These are phyloP conservation scores for Lepidonotus clava DNA, from an alignment of 2,888 invertebrate species.

Conservation along the genomic window DNA sequence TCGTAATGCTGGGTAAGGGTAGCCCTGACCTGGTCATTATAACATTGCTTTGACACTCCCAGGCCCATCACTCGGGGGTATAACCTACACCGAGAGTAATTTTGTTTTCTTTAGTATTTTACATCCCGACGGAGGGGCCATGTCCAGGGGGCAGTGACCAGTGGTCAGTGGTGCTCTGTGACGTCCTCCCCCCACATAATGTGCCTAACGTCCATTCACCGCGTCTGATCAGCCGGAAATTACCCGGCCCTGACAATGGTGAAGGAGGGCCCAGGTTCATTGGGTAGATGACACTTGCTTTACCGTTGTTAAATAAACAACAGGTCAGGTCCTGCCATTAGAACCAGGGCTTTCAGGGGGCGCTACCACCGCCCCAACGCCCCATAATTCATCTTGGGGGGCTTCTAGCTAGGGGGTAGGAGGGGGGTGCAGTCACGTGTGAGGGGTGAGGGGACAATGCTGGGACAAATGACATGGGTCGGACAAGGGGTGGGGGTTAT, in stretches of 20 bases:
- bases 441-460: no score
- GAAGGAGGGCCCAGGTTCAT: background rate
- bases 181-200: background rate
- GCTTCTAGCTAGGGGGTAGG: no score
- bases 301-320: slow-evolving; percentile 28
- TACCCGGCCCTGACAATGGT: background rate
- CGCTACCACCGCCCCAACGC: background rate
- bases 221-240: background rate
- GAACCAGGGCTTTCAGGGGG: background rate
- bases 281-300: slow-evolving; percentile 17
- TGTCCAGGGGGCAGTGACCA: background rate
- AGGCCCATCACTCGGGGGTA: no score
- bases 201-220: background rate
- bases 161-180: background rate
- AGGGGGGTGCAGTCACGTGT: no score
- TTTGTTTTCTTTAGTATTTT: no score
- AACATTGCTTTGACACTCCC: no score
- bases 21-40: no score
- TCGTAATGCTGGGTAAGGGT: no score
- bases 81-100: no score
- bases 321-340: background rate
- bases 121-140: background rate
- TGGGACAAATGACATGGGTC: background rate
- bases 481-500: background rate
- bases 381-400: slow-evolving; percentile 14